phyloP scores from a whole-genome alignment of 2,797 vertebrate genomes.

The Euthynnus affinis region DNA sequence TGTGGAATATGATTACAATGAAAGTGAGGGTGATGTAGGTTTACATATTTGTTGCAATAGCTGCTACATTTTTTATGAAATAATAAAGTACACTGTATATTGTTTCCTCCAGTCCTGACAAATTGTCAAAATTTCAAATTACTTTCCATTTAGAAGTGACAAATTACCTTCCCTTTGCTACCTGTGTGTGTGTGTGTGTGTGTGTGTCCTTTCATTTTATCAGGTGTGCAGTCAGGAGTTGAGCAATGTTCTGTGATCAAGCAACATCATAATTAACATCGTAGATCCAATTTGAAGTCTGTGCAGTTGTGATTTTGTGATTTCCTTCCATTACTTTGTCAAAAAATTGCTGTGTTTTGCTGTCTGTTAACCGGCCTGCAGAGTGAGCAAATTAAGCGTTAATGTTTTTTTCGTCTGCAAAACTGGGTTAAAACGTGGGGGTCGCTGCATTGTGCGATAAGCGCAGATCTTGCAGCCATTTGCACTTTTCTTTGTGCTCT shows the following conservation, averaged over 20 bases:
- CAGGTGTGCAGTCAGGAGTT: conserved; percentile 67
- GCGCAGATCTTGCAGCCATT: conserved; percentile 78
- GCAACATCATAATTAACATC: conserved; percentile 82
- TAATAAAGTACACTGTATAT: conserved; percentile 56
- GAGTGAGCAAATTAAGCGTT: conserved; percentile 78
- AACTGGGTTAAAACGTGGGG: conserved; percentile 82
- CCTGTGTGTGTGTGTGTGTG: conserved; percentile 22
- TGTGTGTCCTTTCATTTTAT: too few relatives aligned
- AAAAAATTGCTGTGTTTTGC: conserved; percentile 73
- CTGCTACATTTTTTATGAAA: conserved; percentile 69
- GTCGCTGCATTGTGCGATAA: conserved; percentile 76
- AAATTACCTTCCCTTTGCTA: conserved; percentile 50
- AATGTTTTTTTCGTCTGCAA: conserved; percentile 73
- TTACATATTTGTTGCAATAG: conserved; percentile 55
- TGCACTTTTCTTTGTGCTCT: conserved; percentile 78
- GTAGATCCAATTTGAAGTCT: conserved; percentile 68
- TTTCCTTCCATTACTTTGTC: conserved; percentile 59
- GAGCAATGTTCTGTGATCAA: conserved; percentile 63
- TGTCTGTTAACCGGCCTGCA: conserved; percentile 76
- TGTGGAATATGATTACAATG: conserved; percentile 41
- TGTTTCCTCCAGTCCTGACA: conserved; percentile 60
- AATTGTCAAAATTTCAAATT: conserved; percentile 70
- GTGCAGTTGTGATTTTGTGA: conserved; percentile 61
- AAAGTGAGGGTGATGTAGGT: conserved; percentile 45
- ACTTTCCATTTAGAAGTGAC: conserved; percentile 60